phyloP scores from a whole-genome alignment of 2,888 invertebrate species.

The Cartodere bifasciata region DNA sequence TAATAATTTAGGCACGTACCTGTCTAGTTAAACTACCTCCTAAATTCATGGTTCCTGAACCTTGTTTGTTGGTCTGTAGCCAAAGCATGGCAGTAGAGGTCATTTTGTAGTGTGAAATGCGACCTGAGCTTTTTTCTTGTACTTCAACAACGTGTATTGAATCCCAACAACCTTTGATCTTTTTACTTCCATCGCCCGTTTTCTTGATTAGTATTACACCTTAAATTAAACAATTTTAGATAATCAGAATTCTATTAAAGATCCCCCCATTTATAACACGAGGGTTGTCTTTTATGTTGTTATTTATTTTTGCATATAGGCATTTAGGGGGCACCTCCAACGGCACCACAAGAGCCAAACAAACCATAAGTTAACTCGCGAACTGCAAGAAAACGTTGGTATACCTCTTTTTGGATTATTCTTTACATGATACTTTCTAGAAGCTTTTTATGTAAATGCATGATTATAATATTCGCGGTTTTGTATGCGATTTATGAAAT shows the following conservation, averaged over 20 bases:
- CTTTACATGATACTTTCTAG: no score
- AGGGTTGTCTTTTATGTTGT: no score
- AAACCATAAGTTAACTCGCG: neutral
- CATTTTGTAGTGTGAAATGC: conserved; percentile 94
- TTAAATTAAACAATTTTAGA: no score
- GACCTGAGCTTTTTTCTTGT: conserved; percentile 87
- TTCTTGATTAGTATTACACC: conserved; percentile 98
- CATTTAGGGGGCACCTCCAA: no score
- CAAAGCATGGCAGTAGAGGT: conserved; percentile 99
- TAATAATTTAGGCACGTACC: conserved; percentile 36
- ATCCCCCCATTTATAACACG: no score
- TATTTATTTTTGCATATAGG: no score
- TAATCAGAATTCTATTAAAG: no score
- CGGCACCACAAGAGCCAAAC: no score
- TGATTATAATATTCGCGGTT: no score
- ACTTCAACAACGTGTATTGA: conserved; percentile 99
- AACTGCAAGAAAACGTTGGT: neutral
- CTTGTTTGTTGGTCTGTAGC: conserved; percentile 94
- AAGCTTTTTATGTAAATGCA: neutral
- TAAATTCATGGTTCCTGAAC: conserved; percentile 97
- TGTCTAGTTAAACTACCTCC: conserved; percentile 97
- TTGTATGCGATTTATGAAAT: no score
- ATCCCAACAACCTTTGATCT: conserved; percentile 99
- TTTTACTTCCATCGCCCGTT: conserved; percentile 95
- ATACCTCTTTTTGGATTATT: no score